Percentiles rank a stretch among this genome's conserved stretches.
Evolutionary conservation across 2,888 invertebrate genomes (phyloP).

Genomic region (Conistra vaccinii): DNA sequence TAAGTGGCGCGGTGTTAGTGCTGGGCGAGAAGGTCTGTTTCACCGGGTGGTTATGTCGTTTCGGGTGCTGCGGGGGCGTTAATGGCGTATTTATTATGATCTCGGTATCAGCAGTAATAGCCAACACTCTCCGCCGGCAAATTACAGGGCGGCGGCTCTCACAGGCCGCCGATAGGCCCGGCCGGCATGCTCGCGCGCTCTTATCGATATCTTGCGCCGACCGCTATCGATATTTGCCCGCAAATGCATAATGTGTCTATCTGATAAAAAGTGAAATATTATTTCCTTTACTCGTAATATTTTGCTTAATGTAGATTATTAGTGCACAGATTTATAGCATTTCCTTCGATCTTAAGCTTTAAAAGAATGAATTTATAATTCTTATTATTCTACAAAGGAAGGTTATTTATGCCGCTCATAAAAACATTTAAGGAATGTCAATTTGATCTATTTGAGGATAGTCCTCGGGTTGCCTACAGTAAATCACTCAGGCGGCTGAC

Average conservation of each 20-base stretch:
- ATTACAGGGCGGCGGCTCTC: slow-evolving; percentile 90
- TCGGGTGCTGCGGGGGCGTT: slow-evolving; percentile 90
- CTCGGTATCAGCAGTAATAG: slow-evolving; percentile 90
- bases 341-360: slow-evolving; percentile 32
- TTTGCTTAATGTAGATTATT: slow-evolving; percentile 66
- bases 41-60: slow-evolving; percentile 84
- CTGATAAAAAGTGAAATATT: slow-evolving; percentile 80
- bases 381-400: slow-evolving; percentile 35
- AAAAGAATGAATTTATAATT: slow-evolving; percentile 8
- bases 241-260: slow-evolving; percentile 78
- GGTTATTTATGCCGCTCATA: slow-evolving; percentile 53
- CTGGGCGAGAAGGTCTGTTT: slow-evolving; percentile 45
- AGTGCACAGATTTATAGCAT: slow-evolving; percentile 50
- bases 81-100: slow-evolving; percentile 91
- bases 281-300: slow-evolving; percentile 75
- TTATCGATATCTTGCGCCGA: slow-evolving; percentile 83
- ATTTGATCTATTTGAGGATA: slow-evolving; percentile 46
- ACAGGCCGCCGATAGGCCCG: slow-evolving; percentile 83
- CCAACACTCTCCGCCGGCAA: slow-evolving; percentile 90
- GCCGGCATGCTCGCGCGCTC: slow-evolving; percentile 70
- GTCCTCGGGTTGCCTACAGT: slow-evolving; percentile 32
- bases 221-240: slow-evolving; percentile 80
- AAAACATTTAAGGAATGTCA: slow-evolving; percentile 53
- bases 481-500: slow-evolving; percentile 49
- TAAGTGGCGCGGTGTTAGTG: slow-evolving; percentile 53